Evolutionary conservation across 2,113 vertebrate genomes (phyloP), one percentile per base, ranked within the genome.

Genomic region (Sturnus vulgaris): DNA sequence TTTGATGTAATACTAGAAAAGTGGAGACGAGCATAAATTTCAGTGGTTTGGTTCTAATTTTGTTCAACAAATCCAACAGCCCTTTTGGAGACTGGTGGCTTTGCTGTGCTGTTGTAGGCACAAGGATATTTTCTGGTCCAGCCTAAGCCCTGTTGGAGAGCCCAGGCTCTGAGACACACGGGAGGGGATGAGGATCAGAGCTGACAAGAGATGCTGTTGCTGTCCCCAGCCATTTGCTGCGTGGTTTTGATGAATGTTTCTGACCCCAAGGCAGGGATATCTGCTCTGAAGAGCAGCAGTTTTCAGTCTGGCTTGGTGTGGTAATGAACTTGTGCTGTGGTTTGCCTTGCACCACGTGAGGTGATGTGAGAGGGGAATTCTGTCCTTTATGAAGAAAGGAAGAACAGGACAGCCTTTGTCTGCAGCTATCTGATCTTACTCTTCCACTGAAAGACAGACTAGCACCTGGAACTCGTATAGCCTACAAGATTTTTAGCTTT

Each of bases 281-380:
- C 83, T 73, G 50, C 61, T 93, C 80, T 70, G 89, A 83, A 46
- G 50, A 91, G 39, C 83, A 96, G 91, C 86, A 42, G 83, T 91
- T 88, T 69, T 46, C 53, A 85, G 66, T 90, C 93, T 77, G 56
- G 10, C 0, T 0, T 9, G 3, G 27, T 56, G 31, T 11, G 40
- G 49, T 49, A 53, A 76, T 28, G 21, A 60, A 56, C 56, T 85
- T 27, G 7, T 66, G 4, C 75, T 84, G 40, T 8, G 11, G 35
- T 52, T 52, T 75, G 56, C 70, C 27, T 56, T 47, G 49, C 3
- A 1, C 47, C 75, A 13, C 4, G 1, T 0, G 2, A 71, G 42
- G 52, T 28, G 68, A 56, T 72, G n/a, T 1, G 10, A 76, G 57
- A 53, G 33, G 0, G 2, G 33, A 37, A 27, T 69, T 84, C n/a